phyloP scores from a whole-genome alignment of 2,797 vertebrate genomes.

The Epinephelus awoara region DNA sequence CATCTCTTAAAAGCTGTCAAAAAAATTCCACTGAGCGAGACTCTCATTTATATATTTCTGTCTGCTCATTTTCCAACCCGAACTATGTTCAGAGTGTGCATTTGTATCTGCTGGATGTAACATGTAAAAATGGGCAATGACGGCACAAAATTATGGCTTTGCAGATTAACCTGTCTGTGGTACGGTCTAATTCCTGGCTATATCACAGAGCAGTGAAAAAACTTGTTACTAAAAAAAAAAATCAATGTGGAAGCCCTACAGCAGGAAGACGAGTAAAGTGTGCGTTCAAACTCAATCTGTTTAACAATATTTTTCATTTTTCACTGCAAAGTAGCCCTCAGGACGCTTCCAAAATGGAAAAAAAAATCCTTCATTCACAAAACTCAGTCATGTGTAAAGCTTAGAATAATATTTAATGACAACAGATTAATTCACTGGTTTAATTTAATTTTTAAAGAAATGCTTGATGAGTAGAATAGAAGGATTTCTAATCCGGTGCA shows the following conservation, averaged over 20 bases:
- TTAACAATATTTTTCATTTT: constrained; percentile 4
- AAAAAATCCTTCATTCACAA: background rate
- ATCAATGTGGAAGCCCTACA: constrained; percentile 5
- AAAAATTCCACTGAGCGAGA: constrained; percentile 10
- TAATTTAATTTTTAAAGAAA: background rate
- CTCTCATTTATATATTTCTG: constrained; percentile 12
- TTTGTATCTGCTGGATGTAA: background rate
- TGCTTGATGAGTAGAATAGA: background rate
- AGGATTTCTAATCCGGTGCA: background rate
- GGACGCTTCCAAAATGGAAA: constrained; percentile 1
- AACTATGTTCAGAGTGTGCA: background rate
- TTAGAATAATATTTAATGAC: background rate
- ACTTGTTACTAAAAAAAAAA: background rate
- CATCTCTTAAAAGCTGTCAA: constrained; percentile 34
- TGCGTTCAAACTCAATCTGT: background rate
- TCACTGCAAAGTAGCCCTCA: background rate
- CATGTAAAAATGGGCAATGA: background rate
- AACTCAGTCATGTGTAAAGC: constrained; percentile 2
- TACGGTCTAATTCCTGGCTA: background rate
- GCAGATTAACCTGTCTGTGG: background rate
- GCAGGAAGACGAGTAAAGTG: background rate
- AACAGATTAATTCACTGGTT: constrained; percentile 6
- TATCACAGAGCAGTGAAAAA: background rate
- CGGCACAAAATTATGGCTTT: background rate
- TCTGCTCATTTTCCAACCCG: constrained; percentile 10